phyloP scores from a whole-genome alignment of 2,888 invertebrate genomes.

The Agonum fuliginosum region DNA sequence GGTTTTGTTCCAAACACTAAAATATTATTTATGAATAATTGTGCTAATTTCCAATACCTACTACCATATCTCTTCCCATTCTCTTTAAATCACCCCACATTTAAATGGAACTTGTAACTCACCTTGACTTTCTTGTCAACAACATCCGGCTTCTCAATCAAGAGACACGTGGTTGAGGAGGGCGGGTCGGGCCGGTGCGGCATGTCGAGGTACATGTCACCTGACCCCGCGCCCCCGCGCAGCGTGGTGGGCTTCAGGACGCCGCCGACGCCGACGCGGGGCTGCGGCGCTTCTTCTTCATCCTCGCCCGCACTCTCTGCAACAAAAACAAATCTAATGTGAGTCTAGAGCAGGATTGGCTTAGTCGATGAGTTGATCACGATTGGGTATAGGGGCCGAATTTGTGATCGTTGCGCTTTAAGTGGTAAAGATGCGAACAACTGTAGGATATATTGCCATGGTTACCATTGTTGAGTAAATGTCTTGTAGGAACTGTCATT shows the following conservation, averaged over 20 bases:
- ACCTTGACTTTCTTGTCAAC: conserved; percentile 86
- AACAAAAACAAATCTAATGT: conserved; percentile 65
- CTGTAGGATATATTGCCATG: too few relatives aligned
- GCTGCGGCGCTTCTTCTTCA: conserved; percentile 72
- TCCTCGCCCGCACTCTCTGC: conserved; percentile 78
- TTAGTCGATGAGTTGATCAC: too few relatives aligned
- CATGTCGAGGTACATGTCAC: conserved; percentile 76
- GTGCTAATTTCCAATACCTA: too few relatives aligned
- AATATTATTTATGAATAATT: too few relatives aligned
- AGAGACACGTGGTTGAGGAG: conserved; percentile 75
- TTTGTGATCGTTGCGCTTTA: too few relatives aligned
- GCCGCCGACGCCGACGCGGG: conserved; percentile 65
- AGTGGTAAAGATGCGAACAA: too few relatives aligned
- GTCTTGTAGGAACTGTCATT: too few relatives aligned
- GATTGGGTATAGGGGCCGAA: too few relatives aligned
- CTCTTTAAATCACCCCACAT: too few relatives aligned
- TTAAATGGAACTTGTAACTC: too few relatives aligned
- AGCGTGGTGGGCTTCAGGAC: conserved; percentile 72
- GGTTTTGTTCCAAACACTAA: too few relatives aligned
- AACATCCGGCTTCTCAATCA: conserved; percentile 78
- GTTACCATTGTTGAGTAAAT: too few relatives aligned
- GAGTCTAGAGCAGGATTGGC: background rate
- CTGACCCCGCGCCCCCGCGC: conserved; percentile 72
- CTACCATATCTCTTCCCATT: background rate
- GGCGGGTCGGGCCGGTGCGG: conserved; percentile 74